phyloP scores from a whole-genome alignment of 2,113 vertebrate species.

The Hippocampus comes region DNA sequence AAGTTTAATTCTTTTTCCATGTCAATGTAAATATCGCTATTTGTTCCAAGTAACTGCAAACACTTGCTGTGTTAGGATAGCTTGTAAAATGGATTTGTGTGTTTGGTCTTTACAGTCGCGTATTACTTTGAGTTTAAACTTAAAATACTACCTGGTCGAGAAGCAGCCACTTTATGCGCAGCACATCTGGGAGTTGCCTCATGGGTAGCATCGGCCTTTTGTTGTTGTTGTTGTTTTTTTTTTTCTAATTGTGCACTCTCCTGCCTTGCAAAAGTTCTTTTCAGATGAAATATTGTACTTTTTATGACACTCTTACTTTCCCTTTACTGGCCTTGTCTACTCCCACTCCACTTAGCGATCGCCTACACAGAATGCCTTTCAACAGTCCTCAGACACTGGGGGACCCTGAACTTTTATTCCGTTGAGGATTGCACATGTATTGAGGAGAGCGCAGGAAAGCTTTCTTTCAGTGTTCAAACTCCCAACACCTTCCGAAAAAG shows the following conservation, averaged over 20 bases:
- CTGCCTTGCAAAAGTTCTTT: conserved; percentile 47
- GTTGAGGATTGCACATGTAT: conserved; percentile 16
- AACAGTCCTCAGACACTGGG: conserved; percentile 40
- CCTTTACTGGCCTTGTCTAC: conserved; percentile 28
- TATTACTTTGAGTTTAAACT: background rate
- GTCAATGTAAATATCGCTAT: background rate
- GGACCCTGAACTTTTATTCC: conserved; percentile 33
- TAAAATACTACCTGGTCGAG: background rate
- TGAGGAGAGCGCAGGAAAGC: conserved; percentile 13
- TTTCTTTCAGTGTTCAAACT: conserved; percentile 13
- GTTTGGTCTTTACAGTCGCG: background rate
- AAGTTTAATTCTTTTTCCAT: background rate
- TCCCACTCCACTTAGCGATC: conserved; percentile 51
- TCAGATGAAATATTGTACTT: conserved; percentile 54
- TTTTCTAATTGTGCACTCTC: conserved; percentile 21
- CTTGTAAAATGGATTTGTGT: background rate
- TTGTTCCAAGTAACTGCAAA: too few species aligned
- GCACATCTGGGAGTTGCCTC: conserved; percentile 26
- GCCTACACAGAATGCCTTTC: conserved; percentile 59
- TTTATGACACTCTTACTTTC: conserved; percentile 29
- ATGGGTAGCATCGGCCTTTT: conserved; percentile 28
- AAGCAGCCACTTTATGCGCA: conserved; percentile 12
- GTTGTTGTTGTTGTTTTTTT: background rate
- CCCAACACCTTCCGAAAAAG: background rate
- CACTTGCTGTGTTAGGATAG: too few species aligned